phyloP scores from a whole-genome alignment of 53 echinoderm and acorn worm species.

The Hippasteria phrygiana region DNA sequence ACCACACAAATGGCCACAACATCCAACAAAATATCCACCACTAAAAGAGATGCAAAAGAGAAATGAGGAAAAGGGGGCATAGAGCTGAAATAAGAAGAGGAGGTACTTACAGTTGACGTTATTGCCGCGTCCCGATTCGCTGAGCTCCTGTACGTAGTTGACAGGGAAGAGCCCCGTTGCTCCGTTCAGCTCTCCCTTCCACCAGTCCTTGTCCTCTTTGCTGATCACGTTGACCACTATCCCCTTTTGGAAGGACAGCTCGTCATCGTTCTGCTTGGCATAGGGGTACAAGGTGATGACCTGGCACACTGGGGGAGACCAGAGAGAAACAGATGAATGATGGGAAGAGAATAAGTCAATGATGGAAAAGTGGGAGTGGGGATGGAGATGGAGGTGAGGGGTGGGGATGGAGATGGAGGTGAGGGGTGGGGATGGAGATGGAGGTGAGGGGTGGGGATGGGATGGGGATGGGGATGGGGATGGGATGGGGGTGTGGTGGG shows the following conservation, averaged over 20 bases:
- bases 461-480: too few relatives aligned
- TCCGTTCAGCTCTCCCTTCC: conserved; percentile 97
- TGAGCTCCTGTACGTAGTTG: conserved; percentile 96
- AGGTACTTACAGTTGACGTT: conserved; percentile 86
- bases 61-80: not conserved
- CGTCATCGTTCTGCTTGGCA: conserved; percentile 88
- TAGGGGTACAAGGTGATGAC: conserved; percentile 95
- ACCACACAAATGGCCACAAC: not conserved
- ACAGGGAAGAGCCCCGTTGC: conserved; percentile 85
- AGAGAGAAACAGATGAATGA: not conserved
- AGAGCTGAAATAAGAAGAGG: not conserved
- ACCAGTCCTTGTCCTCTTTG: conserved; percentile 96
- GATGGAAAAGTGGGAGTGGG: too few relatives aligned
- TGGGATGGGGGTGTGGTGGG: too few relatives aligned
- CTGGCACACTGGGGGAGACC: conserved; percentile 89
- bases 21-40: too few relatives aligned
- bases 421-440: too few relatives aligned
- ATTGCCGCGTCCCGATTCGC: conserved; percentile 64
- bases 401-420: too few relatives aligned
- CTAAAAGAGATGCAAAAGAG: not conserved
- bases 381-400: too few relatives aligned
- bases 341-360: too few relatives aligned
- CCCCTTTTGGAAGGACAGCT: conserved; percentile 90
- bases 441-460: too few relatives aligned
- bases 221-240: conserved; percentile 86